Percentiles rank a stretch among this genome's conserved stretches.
phyloP scores from a whole-genome alignment of 2,113 vertebrate species.

The Bagarius yarrelli region DNA sequence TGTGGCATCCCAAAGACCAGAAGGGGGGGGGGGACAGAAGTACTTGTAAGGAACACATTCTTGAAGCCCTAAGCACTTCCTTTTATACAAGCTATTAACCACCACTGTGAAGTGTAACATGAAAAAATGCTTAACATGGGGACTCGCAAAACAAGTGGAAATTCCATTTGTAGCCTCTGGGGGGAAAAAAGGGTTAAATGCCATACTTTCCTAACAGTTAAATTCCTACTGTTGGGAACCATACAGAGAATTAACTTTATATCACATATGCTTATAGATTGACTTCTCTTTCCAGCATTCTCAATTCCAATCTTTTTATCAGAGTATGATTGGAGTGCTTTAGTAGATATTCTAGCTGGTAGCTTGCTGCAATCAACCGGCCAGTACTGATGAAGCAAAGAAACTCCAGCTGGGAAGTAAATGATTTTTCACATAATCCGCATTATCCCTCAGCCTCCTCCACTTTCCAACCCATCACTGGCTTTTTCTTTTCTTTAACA shows the following conservation, averaged over 20 bases:
- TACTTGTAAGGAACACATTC: too few species aligned
- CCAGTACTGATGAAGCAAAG: constrained; percentile 45
- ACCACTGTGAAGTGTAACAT: too few species aligned
- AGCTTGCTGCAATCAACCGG: constrained; percentile 47
- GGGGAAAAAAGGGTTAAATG: background rate
- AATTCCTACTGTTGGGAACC: background rate
- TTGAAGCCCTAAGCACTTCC: too few species aligned
- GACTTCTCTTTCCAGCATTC: background rate
- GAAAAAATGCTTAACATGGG: too few species aligned
- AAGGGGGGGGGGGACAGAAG: too few species aligned
- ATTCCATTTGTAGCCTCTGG: too few species aligned
- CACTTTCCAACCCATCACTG: too few species aligned
- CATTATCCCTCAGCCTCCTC: too few species aligned
- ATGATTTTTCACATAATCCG: background rate
- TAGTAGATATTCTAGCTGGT: constrained; percentile 32
- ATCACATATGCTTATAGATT: background rate
- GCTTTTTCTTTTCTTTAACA: background rate
- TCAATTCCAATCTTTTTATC: constrained; percentile 10
- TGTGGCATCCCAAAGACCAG: too few species aligned
- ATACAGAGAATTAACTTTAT: background rate
- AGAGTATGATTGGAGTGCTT: constrained; percentile 27
- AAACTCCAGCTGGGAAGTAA: constrained; percentile 36
- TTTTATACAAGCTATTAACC: too few species aligned
- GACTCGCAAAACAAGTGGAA: too few species aligned
- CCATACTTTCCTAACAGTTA: background rate